Evolutionary conservation across 2,113 vertebrate genomes (phyloP).

Genomic region (Recurvirostra avosetta): DNA sequence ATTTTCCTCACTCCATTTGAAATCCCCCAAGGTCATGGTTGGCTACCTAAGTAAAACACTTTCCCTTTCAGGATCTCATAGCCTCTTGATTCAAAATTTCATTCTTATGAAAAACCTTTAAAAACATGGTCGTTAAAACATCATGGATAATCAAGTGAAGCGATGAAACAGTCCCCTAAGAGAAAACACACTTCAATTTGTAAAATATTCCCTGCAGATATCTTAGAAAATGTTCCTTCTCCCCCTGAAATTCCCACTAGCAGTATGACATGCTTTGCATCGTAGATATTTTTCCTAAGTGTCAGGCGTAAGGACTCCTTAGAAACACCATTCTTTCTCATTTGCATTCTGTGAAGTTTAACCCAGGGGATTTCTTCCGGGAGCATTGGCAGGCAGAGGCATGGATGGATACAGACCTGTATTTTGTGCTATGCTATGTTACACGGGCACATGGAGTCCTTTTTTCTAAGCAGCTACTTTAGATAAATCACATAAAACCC

Average conservation of each 20-base stretch:
- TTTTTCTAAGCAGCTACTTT: neutral
- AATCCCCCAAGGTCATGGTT: neutral
- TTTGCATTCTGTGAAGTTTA: neutral
- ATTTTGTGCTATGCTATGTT: neutral
- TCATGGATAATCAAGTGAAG: constrained; percentile 68
- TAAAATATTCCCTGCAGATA: constrained; percentile 62
- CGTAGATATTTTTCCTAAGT: neutral
- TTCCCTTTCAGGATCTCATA: constrained; percentile 13
- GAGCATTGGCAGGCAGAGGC: neutral
- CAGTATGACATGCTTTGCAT: constrained; percentile 15
- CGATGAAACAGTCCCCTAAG: constrained; percentile 40
- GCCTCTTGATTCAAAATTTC: constrained; percentile 48
- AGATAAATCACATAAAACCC: neutral
- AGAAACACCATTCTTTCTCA: neutral
- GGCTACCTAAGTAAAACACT: constrained; percentile 44
- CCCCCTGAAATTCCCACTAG: neutral
- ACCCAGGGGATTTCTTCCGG: neutral
- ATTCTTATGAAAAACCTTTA: constrained; percentile 55
- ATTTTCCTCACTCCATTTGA: constrained; percentile 19
- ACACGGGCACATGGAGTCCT: neutral
- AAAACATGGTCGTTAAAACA: constrained; percentile 51
- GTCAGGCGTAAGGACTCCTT: neutral
- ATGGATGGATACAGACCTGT: neutral
- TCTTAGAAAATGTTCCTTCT: constrained; percentile 22
- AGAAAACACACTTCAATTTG: constrained; percentile 61